phyloP scores from a whole-genome alignment of 1,140 invertebrate species.

The Phymorhynchus buccinoides region DNA sequence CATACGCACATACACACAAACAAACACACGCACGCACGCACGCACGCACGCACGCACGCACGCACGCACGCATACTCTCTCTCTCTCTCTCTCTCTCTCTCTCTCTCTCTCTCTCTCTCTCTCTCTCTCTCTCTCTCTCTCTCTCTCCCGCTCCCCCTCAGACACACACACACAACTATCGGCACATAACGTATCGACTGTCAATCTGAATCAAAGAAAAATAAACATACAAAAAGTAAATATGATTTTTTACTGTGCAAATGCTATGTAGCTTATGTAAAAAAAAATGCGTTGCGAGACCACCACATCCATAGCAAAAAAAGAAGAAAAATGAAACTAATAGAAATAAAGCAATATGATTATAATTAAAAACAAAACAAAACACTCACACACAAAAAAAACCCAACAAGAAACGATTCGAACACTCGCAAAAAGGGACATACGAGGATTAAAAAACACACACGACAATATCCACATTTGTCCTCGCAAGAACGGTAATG shows the following conservation, averaged over 20 bases:
- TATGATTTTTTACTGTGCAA: not conserved
- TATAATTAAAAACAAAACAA: too few relatives aligned
- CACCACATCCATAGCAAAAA: not conserved
- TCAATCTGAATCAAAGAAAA: too few relatives aligned
- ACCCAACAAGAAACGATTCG: not conserved
- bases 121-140: too few relatives aligned
- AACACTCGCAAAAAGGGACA: not conserved
- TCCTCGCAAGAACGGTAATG: too few relatives aligned
- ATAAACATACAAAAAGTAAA: too few relatives aligned
- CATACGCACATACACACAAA: not conserved
- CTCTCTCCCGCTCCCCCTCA: too few relatives aligned
- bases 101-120: too few relatives aligned
- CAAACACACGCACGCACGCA: not conserved
- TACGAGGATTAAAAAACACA: not conserved
- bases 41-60: not conserved
- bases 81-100: too few relatives aligned
- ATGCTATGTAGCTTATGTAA: not conserved
- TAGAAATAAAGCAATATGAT: not conserved
- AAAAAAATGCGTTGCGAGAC: not conserved
- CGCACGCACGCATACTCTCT: not conserved
- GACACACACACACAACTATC: too few relatives aligned
- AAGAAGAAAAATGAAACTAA: not conserved
- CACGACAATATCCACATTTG: too few relatives aligned
- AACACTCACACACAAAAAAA: not conserved
- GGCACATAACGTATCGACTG: too few relatives aligned